These are phyloP conservation scores for Gari tellinella DNA, from an alignment of 2,888 invertebrate species.

Conservation along the genomic window DNA sequence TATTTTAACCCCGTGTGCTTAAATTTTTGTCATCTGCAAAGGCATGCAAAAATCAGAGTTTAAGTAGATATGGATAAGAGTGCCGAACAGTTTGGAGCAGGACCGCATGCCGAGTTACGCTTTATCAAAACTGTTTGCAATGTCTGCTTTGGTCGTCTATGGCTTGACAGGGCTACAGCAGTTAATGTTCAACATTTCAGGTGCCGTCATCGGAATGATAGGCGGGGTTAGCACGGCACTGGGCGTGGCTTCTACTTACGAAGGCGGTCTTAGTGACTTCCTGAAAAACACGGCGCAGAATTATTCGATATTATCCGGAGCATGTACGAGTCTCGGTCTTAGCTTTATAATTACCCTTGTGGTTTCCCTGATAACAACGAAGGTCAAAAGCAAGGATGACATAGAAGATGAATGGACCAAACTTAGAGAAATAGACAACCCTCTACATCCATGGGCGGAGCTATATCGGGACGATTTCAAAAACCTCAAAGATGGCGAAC, in stretches of 20 bases:
- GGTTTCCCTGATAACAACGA: slow-evolving; percentile 69
- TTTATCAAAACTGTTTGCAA: too few relatives aligned
- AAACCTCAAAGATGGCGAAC: slow-evolving; percentile 46
- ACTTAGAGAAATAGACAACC: slow-evolving; percentile 72
- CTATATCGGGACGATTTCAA: slow-evolving; percentile 66
- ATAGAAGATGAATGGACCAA: slow-evolving; percentile 65
- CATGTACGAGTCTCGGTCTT: slow-evolving; percentile 60
- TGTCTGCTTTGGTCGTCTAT: too few relatives aligned
- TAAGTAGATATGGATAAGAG: neutral
- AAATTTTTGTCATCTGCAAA: too few relatives aligned
- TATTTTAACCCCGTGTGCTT: too few relatives aligned
- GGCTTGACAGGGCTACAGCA: too few relatives aligned
- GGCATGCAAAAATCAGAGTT: too few relatives aligned
- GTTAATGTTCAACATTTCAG: too few relatives aligned
- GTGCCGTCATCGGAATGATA: slow-evolving; percentile 61
- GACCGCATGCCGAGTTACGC: too few relatives aligned
- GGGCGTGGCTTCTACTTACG: slow-evolving; percentile 63
- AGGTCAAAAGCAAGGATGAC: slow-evolving; percentile 54
- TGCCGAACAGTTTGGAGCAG: neutral
- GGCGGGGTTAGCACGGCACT: slow-evolving; percentile 62
- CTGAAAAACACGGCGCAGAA: slow-evolving; percentile 66
- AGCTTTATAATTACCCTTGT: slow-evolving; percentile 70
- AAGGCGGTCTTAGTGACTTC: slow-evolving; percentile 64
- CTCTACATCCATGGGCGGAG: slow-evolving; percentile 69
- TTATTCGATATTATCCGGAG: slow-evolving; percentile 71